Conservation (phyloP, 2,113 vertebrate species). For the Ameiurus melas region DNA sequence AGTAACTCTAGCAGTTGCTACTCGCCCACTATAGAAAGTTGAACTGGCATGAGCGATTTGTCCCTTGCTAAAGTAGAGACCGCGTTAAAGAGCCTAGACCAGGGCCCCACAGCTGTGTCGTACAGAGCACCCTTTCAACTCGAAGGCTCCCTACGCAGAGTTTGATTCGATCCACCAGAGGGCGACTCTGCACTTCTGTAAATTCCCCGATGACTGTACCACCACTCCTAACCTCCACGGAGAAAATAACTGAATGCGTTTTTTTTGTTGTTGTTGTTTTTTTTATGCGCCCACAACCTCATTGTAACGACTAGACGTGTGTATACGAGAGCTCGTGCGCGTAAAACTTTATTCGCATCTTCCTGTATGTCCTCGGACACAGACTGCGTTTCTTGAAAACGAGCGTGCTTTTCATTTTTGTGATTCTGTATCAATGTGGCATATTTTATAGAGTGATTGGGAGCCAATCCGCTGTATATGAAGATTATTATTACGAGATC, state of each 20-base stretch:
- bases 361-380: slow-evolving; percentile 19
- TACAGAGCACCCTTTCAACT: background rate
- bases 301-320: slow-evolving; percentile 42
- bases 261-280: background rate
- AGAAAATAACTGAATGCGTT: background rate
- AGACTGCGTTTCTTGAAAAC: background rate
- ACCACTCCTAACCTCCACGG: background rate
- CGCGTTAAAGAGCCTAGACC: background rate
- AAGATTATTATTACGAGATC: slow-evolving; percentile 11
- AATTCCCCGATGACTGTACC: slow-evolving; percentile 29
- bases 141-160: background rate
- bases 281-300: slow-evolving; percentile 38
- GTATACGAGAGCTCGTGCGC: slow-evolving; percentile 32
- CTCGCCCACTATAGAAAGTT: background rate
- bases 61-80: background rate
- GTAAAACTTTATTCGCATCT: slow-evolving; percentile 18
- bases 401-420: slow-evolving; percentile 38
- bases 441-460: slow-evolving; percentile 23
- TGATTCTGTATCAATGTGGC: slow-evolving; percentile 31
- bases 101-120: background rate
- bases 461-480: background rate
- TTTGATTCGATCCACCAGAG: slow-evolving; percentile 63
- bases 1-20: background rate
- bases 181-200: slow-evolving; percentile 67
- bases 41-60: background rate